Evolutionary conservation across 2,888 invertebrate genomes (phyloP).

Genomic region (Leptopilina syphax): DNA sequence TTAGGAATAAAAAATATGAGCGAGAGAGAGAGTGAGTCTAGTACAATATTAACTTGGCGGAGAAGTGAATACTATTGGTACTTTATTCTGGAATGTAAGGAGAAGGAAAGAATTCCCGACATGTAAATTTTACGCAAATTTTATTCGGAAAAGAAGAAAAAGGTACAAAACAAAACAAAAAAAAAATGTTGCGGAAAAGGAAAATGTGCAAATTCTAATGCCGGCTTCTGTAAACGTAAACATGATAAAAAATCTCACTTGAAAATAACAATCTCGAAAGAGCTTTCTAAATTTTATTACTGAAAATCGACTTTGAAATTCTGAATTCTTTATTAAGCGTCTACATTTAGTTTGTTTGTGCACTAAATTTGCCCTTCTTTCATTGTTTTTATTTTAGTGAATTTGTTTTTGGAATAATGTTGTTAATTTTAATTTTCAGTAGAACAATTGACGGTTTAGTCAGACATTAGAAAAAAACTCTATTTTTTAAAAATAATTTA

Average conservation of each 20-base stretch:
- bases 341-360: background rate
- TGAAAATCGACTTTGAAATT: background rate
- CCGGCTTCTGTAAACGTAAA: conserved; percentile 14
- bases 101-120: background rate
- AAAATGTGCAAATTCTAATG: conserved; percentile 31
- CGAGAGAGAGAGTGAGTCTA: background rate
- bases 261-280: conserved; percentile 2
- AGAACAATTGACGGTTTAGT: too few relatives aligned
- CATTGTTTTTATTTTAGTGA: too few relatives aligned
- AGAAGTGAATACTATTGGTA: conserved; percentile 20
- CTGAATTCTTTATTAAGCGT: background rate
- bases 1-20: background rate
- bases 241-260: conserved; percentile 1
- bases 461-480: too few relatives aligned
- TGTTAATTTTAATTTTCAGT: too few relatives aligned
- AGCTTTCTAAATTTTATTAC: conserved; percentile 19
- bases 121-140: conserved; percentile 37
- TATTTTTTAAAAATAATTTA: too few relatives aligned
- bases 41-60: background rate
- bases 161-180: background rate
- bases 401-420: too few relatives aligned
- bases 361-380: too few relatives aligned
- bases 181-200: background rate
- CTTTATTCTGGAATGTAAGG: conserved; percentile 21
- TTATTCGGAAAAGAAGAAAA: background rate